Base-by-base conservation (phyloP, 1,140 invertebrate genomes). In the Oryzaephilus surinamensis region DNA sequence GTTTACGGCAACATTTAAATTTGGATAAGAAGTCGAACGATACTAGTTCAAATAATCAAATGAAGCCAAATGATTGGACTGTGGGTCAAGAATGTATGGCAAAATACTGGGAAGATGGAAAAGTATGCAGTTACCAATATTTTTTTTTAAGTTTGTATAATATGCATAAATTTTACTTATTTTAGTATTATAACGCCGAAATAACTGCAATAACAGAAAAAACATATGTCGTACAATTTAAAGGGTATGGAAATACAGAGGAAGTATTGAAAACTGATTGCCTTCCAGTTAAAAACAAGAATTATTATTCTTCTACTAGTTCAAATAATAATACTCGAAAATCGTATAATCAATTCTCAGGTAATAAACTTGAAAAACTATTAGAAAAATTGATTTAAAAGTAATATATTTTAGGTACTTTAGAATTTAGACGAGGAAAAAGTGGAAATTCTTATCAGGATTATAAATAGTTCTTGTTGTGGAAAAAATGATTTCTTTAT, bases 21-120 rank as follows among this genome's bases (percentile, higher is more conserved):
- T 45, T 58, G 11, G 8, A 10, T 2, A 24, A 24, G 8, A 20
- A 39, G 55, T 32, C 29, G 45, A 6, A 30, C 33, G 21, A 61
- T 61, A 31, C 59, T 60, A 46, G 57, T 55, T 46, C 52, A 38
- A 10, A 36, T 4, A 53, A 56, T 33, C 52, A 41, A 30, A 2
- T 21, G 6, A 23, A 36, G 11, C 49, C 55, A 20, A 72, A 76
- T 64, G 63, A 67, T 38, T 89, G 81, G 80, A 78, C 76, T 52
- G 62, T 77, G 32, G 86, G 86, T 13, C 84, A 90, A 57, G 71
- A 77, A 28, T 90, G 85, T 62, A 69, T 90, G 60, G 87, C 88
- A 4, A 84, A 87, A 55, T 93, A 92, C 63, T 92, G 88, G 87
- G 87, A 92, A 65, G 88, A 93, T 67, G 80, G 84, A 53, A 77